Base-by-base conservation (phyloP, 2,797 vertebrate species). In the Darevskia nairensis region DNA sequence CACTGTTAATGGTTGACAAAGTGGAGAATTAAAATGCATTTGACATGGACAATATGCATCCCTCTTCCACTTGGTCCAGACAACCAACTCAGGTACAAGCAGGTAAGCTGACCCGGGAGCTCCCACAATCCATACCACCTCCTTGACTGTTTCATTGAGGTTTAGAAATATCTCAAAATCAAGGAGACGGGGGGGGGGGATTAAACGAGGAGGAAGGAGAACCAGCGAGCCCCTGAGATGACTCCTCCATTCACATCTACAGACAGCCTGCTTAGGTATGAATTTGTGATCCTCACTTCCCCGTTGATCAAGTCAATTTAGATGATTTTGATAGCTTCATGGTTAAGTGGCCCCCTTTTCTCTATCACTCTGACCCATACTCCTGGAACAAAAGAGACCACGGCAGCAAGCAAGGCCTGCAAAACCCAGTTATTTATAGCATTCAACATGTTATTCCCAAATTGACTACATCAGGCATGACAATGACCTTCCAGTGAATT, bases 1-100 rank as follows among this genome's bases (percentile, higher is more conserved):
- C 92, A 66, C 83, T 91, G 84, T 90, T 89, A 94, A 92, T 68
- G 76, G 77, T 87, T 61, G 66, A 93, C 92, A 93, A 80, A 86
- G 29, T n/a, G 80, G 78, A 32, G 61, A 87, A 89, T 66, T 41
- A 91, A 91, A 92, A 35, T 3, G 6, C 71, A 41, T 90, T 88
- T 94, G 92, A 92, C 59, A 41, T 89, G 78, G 44, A 75, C 80
- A 77, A 80, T 80, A 91, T 64, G 66, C 89, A 85, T 46, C n/a
- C 3, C 3, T 80, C 81, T 92, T 89, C 92, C 92, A 82, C 87
- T 89, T 86, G 39, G 11, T 19, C 86, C 85, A 86, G 21, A 44
- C 84, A 77, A 84, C 64, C 66, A 80, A 85, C n/a, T 84, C 92
- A 86, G 75, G 61, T 61, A 68, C 27, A 77, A 88, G 50, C 4